A percentile compares a stretch with the other conserved stretches of the same genome.
phyloP scores from a whole-genome alignment of 64 coral and sea anemone genomes.

The Stichodactyla helianthus region DNA sequence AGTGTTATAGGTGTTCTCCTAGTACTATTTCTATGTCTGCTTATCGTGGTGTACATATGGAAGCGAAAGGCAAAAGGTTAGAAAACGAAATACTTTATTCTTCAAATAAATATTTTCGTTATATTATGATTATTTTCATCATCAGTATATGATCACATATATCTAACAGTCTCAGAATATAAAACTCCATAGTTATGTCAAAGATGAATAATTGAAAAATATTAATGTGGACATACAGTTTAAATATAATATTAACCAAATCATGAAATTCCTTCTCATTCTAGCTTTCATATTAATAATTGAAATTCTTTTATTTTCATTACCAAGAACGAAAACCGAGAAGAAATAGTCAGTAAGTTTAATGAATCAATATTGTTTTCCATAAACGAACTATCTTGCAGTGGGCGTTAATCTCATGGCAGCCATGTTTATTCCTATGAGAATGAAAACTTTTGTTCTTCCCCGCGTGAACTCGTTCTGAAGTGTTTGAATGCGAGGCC shows the following conservation, averaged over 20 bases:
- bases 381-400: background rate
- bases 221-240: no score
- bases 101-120: background rate
- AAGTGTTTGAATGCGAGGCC: no score
- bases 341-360: background rate
- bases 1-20: background rate
- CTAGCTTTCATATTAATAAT: background rate
- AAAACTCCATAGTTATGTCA: no score
- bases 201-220: background rate
- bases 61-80: background rate
- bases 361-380: background rate
- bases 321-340: background rate
- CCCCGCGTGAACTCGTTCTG: no score
- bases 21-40: background rate
- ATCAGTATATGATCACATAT: no score
- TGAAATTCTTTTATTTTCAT: background rate
- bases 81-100: background rate
- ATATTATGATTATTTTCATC: no score
- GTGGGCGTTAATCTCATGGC: background rate
- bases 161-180: no score
- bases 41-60: background rate
- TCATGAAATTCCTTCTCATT: no score
- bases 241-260: no score
- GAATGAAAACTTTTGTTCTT: no score
- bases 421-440: background rate